A percentile compares a stretch with the other conserved stretches of the same genome.
These are phyloP conservation scores for Halcyon malimbica DNA, from an alignment of 2,113 vertebrate genomes.

Conservation along the genomic window DNA sequence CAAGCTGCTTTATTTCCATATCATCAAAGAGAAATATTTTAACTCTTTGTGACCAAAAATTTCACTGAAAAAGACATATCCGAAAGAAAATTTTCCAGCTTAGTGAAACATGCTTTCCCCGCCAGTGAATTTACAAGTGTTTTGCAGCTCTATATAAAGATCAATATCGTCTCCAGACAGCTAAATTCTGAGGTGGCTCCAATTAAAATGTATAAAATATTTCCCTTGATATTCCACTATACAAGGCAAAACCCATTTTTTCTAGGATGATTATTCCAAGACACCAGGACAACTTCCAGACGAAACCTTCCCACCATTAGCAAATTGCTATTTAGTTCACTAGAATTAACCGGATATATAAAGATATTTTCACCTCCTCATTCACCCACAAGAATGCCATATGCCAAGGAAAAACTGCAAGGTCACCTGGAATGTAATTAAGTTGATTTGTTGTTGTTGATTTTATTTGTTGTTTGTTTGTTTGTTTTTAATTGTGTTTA, in stretches of 20 bases:
- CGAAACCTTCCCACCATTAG: not conserved
- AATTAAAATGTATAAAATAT: not conserved
- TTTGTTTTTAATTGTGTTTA: not conserved
- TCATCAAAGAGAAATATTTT: constrained; percentile 27
- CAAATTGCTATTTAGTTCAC: not conserved
- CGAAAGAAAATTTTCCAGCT: not conserved
- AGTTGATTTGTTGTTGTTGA: not conserved
- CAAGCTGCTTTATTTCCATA: not conserved
- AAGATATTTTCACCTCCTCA: not conserved
- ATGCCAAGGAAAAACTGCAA: not conserved
- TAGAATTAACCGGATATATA: not conserved
- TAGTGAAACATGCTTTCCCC: not conserved
- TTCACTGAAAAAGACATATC: not conserved
- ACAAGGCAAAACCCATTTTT: not conserved
- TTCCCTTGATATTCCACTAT: not conserved
- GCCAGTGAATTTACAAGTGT: not conserved
- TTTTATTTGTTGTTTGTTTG: not conserved
- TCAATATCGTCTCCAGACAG: not conserved
- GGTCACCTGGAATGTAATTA: not conserved
- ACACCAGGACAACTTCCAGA: not conserved
- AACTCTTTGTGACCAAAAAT: not conserved
- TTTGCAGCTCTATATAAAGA: not conserved
- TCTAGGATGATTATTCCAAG: not conserved
- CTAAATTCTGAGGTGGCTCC: not conserved
- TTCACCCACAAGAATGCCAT: not conserved